A percentile compares a stretch with the other conserved stretches of the same genome.
These are phyloP conservation scores for Caenorhabditis doughertyi DNA, from an alignment of 2,888 invertebrate species.

Conservation along the genomic window DNA sequence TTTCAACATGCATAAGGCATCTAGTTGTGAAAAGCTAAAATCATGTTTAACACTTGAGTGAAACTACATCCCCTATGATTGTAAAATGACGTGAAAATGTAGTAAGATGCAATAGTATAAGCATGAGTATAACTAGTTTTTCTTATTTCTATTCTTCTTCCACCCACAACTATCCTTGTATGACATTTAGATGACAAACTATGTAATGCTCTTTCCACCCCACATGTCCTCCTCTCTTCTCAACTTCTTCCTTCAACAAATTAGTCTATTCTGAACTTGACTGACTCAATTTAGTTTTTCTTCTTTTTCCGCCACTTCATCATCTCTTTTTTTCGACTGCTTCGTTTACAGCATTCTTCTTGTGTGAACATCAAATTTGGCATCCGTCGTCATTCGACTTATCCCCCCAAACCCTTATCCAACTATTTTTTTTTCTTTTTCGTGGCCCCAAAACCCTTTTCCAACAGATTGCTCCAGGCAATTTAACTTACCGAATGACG, in stretches of 20 bases:
- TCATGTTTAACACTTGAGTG: constrained; percentile 46
- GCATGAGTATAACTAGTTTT: constrained; percentile 9
- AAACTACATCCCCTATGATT: constrained; percentile 11
- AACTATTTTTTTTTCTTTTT: neutral
- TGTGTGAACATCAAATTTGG: constrained; percentile 28
- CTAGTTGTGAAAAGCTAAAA: constrained; percentile 15
- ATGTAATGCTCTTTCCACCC: constrained; percentile 25
- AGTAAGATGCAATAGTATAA: constrained; percentile 16
- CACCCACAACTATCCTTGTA: constrained; percentile 9
- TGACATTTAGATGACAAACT: constrained; percentile 59
- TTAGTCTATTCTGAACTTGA: constrained; percentile 46
- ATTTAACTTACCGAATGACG: constrained; percentile 66
- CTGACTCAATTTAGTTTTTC: constrained; percentile 49
- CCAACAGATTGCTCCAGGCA: constrained; percentile 11
- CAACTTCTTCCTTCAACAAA: constrained; percentile 32
- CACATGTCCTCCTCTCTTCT: constrained; percentile 11
- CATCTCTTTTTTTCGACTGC: constrained; percentile 18
- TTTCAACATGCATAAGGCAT: neutral
- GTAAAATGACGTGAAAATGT: constrained; percentile 25
- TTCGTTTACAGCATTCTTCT: constrained; percentile 23
- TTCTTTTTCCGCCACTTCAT: constrained; percentile 39
- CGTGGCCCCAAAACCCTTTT: neutral
- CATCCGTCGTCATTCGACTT: neutral
- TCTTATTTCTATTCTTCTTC: constrained; percentile 5
- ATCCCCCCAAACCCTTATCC: constrained; percentile 7